Percentiles rank a stretch among this genome's conserved stretches.
Evolutionary conservation across 2,113 vertebrate species (phyloP).

Genomic region (Chaetorhynchus papuensis): DNA sequence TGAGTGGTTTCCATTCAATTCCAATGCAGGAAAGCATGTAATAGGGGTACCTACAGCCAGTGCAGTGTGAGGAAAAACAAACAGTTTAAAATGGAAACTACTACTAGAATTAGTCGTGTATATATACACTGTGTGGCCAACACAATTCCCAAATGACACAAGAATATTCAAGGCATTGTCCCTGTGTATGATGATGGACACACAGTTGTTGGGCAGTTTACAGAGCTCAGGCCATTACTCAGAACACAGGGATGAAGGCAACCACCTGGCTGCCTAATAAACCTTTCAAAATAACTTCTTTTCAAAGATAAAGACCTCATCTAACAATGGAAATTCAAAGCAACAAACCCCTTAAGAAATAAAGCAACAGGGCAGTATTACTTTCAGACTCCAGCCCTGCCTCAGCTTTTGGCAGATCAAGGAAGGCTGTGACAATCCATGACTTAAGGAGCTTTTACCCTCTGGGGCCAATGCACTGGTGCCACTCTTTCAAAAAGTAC

Average conservation of each 20-base stretch:
- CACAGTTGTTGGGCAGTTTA: not conserved
- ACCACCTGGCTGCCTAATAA: not conserved
- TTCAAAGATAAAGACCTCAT: not conserved
- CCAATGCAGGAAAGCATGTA: conserved; percentile 91
- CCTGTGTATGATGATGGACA: not conserved
- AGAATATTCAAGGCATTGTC: not conserved
- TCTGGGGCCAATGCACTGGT: not conserved
- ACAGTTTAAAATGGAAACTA: not conserved
- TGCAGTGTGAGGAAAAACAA: not conserved
- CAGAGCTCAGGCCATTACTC: not conserved
- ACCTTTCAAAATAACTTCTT: not conserved
- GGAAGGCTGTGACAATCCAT: not conserved
- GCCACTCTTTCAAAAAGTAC: not conserved
- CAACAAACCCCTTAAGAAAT: not conserved
- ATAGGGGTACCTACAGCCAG: conserved; percentile 86
- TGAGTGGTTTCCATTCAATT: conserved; percentile 91
- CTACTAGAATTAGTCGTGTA: not conserved
- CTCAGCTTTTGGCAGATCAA: not conserved
- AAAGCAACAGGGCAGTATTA: not conserved
- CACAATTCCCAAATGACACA: not conserved
- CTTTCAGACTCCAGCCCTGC: not conserved
- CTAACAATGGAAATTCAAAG: not conserved
- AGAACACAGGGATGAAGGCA: not conserved
- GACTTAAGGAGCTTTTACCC: not conserved
- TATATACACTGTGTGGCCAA: not conserved